A percentile compares a stretch with the other conserved stretches of the same genome.
Evolutionary conservation across 2,113 vertebrate genomes (phyloP).

Genomic region (Scomber colias): DNA sequence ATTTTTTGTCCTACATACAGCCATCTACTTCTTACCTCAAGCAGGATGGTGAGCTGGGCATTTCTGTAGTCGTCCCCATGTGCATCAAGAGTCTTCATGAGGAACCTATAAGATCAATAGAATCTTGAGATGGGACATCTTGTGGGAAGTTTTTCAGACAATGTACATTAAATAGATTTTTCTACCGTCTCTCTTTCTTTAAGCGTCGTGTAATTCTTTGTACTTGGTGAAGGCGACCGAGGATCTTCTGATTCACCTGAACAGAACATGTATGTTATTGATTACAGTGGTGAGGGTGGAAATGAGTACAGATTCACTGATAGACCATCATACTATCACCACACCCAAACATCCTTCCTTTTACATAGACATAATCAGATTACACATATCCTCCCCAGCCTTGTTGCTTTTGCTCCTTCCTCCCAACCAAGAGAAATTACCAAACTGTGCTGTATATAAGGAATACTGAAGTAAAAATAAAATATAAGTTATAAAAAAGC

Average conservation of each 20-base stretch:
- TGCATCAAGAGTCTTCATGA: slow-evolving; percentile 91
- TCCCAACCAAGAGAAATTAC: too few species aligned
- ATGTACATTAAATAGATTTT: background rate
- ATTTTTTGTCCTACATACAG: background rate
- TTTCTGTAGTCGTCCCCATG: slow-evolving; percentile 92
- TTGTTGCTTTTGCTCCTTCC: too few species aligned
- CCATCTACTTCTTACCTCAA: slow-evolving; percentile 85
- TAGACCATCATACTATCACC: background rate
- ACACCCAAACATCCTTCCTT: too few species aligned
- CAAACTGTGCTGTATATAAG: too few species aligned
- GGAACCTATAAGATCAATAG: slow-evolving; percentile 83
- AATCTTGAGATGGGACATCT: background rate
- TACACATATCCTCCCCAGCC: too few species aligned
- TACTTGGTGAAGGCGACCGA: slow-evolving; percentile 91
- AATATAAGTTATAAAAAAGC: too few species aligned
- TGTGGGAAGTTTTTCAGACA: background rate
- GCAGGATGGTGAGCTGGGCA: slow-evolving; percentile 87
- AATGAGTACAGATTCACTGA: background rate
- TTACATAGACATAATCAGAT: too few species aligned
- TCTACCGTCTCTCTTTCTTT: slow-evolving; percentile 91
- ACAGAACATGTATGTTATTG: background rate
- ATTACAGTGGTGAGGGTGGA: background rate
- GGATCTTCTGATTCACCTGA: slow-evolving; percentile 91
- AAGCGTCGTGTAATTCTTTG: slow-evolving; percentile 89
- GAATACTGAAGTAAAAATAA: too few species aligned